Base-by-base conservation (phyloP, 35 echinoderm and acorn worm genomes). In the Ophiothrix spiculata region DNA sequence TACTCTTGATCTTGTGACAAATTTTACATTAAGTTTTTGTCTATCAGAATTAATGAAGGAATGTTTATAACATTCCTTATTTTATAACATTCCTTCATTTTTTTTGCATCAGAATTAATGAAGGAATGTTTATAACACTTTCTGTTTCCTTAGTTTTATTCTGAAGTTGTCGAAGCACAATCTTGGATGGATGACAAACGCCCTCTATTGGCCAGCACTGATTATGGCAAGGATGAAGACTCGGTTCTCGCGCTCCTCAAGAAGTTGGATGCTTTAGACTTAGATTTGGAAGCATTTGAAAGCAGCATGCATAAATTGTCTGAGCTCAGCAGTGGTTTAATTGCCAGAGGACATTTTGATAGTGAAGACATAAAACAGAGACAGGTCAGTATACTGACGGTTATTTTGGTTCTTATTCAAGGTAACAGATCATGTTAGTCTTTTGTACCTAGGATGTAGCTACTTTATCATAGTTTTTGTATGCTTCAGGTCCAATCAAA, bases 131-230 rank as follows among this genome's bases (percentile, higher is more conserved):
- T 89, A 40, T 19, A 85, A 85, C 28, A 38, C 8, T 88, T 79
- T 64, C 85, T 79, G 75, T 64, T 88, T 63, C 39, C 32, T 35
- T 16, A 94, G 89, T 99, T 94, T 31, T 94, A 90, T 79, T 87
- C 96, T 14, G 96, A 99, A 37, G 89, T 93, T 0, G 36, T 64
- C 39, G 96, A 99, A 73, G 96, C 92, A 0, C 56, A 91, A 15
- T 80, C 87, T 15, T 99, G 91, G 96, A 83, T 99, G 86, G 63
- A 90, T 13, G 92, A 99, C 80, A 94, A 92, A 83, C 85, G 84
- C 39, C 89, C 86, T 39, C 77, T 88, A 16, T 69, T 94, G 89
- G 79, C 87, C 0, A 87, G 73, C 33, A 75, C 74, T 23, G 84
- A 85, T 78, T 83, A 40, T 35, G 89, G 88, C 33, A 90, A 83